Evolutionary conservation across 2,797 vertebrate genomes (phyloP).

Genomic region (Tapirus indicus): DNA sequence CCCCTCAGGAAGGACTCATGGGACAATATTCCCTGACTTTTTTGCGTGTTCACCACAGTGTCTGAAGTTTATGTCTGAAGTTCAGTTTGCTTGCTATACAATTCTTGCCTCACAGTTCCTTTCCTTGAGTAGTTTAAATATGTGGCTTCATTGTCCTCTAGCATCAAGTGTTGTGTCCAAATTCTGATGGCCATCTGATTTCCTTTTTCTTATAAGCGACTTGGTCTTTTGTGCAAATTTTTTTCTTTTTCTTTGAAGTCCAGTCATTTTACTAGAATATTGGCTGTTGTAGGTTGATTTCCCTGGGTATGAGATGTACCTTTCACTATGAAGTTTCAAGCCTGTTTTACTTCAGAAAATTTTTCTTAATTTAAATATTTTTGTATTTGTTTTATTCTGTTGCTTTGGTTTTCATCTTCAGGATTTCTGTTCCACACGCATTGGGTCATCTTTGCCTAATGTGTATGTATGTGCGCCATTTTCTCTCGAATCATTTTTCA

Average conservation of each 20-base stretch:
- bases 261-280: not conserved
- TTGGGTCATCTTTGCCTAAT: not conserved
- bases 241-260: not conserved
- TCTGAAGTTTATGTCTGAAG: not conserved
- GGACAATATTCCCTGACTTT: not conserved
- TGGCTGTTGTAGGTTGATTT: not conserved
- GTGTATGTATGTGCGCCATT: not conserved
- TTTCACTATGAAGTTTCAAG: conserved; percentile 32
- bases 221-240: not conserved
- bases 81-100: not conserved
- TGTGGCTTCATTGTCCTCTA: not conserved
- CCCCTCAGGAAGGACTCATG: not conserved
- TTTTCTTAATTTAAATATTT: not conserved
- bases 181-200: not conserved
- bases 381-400: not conserved
- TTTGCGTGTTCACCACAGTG: not conserved
- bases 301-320: not conserved
- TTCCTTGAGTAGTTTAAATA: not conserved
- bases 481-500: conserved; percentile 13
- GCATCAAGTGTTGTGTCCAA: not conserved
- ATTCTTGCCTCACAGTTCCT: not conserved
- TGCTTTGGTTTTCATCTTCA: not conserved
- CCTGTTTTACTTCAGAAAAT: not conserved
- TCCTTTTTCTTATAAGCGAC: not conserved
- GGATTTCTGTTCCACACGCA: not conserved